A percentile compares a stretch with the other conserved stretches of the same genome.
Evolutionary conservation across 2,888 invertebrate species (phyloP).

Genomic region (Sinelater perroti): DNA sequence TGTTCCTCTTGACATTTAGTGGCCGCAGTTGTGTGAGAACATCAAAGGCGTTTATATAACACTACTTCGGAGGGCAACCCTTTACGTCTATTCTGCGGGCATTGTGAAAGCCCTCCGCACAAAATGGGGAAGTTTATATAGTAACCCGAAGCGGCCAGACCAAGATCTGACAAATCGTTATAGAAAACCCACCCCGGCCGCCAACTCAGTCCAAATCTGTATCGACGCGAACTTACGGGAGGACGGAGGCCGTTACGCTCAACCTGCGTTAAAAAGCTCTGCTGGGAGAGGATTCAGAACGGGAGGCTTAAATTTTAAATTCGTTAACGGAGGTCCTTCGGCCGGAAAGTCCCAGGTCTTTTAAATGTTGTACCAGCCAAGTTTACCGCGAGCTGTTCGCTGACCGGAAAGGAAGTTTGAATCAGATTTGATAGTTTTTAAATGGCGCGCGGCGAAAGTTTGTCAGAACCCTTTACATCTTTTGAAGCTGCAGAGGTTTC

Average conservation of each 20-base stretch:
- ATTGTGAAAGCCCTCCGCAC: not conserved
- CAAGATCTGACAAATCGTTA: too few species aligned
- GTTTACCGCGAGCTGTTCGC: too few species aligned
- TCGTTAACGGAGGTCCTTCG: conserved; percentile 16
- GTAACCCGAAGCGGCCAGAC: too few species aligned
- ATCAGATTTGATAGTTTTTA: conserved; percentile 18
- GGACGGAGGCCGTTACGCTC: conserved; percentile 5
- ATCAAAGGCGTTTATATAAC: conserved; percentile 8
- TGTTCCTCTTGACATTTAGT: not conserved
- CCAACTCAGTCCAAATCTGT: too few species aligned
- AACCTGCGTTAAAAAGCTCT: conserved; percentile 1
- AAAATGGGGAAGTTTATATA: not conserved
- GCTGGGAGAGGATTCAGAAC: not conserved
- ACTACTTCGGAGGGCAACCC: not conserved
- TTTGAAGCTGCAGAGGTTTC: too few species aligned
- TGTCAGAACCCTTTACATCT: too few species aligned
- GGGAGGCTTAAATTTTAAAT: conserved; percentile 24
- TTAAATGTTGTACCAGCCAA: too few species aligned
- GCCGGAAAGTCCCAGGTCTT: conserved; percentile 19
- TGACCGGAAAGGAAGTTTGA: not conserved
- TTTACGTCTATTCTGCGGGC: not conserved
- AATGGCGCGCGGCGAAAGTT: conserved; percentile 9
- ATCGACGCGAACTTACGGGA: too few species aligned
- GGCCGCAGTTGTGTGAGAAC: not conserved
- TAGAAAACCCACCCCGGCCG: too few species aligned